Evolutionary conservation across 2,888 invertebrate species (phyloP).

Genomic region (Diogma glabrata): DNA sequence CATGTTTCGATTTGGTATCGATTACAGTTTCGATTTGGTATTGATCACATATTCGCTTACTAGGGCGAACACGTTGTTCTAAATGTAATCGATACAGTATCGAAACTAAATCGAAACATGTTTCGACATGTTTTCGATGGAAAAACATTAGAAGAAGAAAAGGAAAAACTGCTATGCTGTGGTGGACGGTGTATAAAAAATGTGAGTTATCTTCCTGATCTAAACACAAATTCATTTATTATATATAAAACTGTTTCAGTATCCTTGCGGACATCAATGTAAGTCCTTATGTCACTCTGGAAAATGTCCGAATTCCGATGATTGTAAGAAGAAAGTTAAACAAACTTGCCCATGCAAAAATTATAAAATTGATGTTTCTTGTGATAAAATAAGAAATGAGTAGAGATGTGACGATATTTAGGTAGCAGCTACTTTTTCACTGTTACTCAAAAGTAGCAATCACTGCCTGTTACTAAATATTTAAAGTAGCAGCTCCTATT

Average conservation of each 20-base stretch:
- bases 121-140: too few species aligned
- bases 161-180: slow-evolving; percentile 41
- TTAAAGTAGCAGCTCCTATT: too few species aligned
- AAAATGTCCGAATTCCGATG: slow-evolving; percentile 49
- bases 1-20: too few species aligned
- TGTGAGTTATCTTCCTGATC: slow-evolving; percentile 38
- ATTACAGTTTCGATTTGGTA: too few species aligned
- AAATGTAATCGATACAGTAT: too few species aligned
- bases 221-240: background rate
- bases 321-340: slow-evolving; percentile 70
- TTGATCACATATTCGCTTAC: too few species aligned
- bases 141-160: slow-evolving; percentile 27
- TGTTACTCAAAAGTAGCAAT: too few species aligned
- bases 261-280: slow-evolving; percentile 77
- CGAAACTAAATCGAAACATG: too few species aligned
- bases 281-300: slow-evolving; percentile 61
- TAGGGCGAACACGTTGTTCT: too few species aligned
- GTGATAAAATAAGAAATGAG: slow-evolving; percentile 44
- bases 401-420: too few species aligned
- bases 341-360: slow-evolving; percentile 67
- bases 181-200: slow-evolving; percentile 77
- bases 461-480: too few species aligned
- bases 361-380: slow-evolving; percentile 59
- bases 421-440: too few species aligned
- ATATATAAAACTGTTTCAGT: slow-evolving; percentile 39